Percentiles rank a stretch among this genome's conserved stretches.
These are phyloP conservation scores for Melanostoma scalare DNA, from an alignment of 2,888 invertebrate species.

Conservation along the genomic window DNA sequence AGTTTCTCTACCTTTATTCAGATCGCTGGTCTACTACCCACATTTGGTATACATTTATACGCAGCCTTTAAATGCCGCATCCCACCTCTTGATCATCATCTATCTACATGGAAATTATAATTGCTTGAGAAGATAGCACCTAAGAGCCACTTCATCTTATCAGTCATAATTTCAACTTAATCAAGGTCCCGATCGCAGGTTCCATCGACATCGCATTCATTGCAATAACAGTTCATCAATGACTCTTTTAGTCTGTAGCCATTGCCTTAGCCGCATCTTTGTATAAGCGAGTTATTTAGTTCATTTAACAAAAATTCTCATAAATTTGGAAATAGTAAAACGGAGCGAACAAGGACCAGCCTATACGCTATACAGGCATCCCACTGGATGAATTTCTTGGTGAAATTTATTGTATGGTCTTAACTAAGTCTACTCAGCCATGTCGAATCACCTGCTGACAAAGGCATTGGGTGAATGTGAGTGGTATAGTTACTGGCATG, in stretches of 20 bases:
- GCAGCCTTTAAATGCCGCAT: not conserved
- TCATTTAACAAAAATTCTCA: slow-evolving; percentile 54
- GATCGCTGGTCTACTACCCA: slow-evolving; percentile 15
- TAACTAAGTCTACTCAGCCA: slow-evolving; percentile 10
- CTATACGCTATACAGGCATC: not conserved
- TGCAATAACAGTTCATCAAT: slow-evolving; percentile 59
- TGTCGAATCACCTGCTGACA: slow-evolving; percentile 54
- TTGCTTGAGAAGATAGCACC: slow-evolving; percentile 56
- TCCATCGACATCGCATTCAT: slow-evolving; percentile 53
- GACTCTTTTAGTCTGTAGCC: slow-evolving; percentile 11
- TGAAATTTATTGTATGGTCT: slow-evolving; percentile 47
- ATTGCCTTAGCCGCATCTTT: slow-evolving; percentile 8
- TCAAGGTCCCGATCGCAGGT: slow-evolving; percentile 59
- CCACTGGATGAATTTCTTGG: slow-evolving; percentile 28
- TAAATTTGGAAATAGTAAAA: slow-evolving; percentile 34
- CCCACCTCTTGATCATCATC: slow-evolving; percentile 30
- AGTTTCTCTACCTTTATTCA: slow-evolving; percentile 2
- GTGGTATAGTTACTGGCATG: not conserved
- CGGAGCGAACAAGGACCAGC: slow-evolving; percentile 11
- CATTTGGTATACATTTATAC: not conserved
- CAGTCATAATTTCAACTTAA: slow-evolving; percentile 66
- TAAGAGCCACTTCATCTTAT: slow-evolving; percentile 62
- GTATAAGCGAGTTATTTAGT: slow-evolving; percentile 54
- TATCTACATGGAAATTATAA: slow-evolving; percentile 47
- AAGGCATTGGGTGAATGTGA: not conserved